phyloP scores from a whole-genome alignment of 2,113 vertebrate species.

The Rhizomys pruinosus region DNA sequence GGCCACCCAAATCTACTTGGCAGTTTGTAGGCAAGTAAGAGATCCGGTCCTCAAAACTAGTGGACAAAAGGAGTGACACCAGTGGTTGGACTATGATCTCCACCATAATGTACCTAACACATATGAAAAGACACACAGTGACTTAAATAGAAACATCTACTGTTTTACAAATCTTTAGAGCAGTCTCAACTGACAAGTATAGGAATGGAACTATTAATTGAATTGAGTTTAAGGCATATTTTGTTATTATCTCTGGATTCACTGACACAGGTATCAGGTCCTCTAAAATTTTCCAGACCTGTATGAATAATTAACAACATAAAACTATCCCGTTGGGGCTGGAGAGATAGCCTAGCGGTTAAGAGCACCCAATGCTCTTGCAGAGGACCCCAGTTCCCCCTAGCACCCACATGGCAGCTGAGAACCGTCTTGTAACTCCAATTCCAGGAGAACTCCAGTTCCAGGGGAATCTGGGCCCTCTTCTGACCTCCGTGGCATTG shows the following conservation, averaged over 20 bases:
- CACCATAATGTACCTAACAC: neutral
- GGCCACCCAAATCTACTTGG: neutral
- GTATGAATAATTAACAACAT: conserved; percentile 37
- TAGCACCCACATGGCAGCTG: no score
- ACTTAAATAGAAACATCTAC: neutral
- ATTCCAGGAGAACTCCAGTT: no score
- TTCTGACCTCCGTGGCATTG: no score
- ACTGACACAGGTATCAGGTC: neutral
- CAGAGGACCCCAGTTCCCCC: no score
- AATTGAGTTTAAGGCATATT: neutral
- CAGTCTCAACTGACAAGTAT: neutral
- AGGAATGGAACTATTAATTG: neutral
- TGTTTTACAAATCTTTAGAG: neutral
- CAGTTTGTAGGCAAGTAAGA: neutral
- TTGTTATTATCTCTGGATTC: conserved; percentile 22
- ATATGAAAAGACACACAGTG: neutral
- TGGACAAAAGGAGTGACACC: neutral
- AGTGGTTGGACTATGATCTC: neutral
- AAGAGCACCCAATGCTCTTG: no score
- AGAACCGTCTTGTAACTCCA: no score
- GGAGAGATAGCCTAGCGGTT: no score
- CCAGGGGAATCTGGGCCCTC: no score
- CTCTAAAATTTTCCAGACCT: conserved; percentile 17
- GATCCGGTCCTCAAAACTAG: neutral
- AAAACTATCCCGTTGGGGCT: conserved; percentile 25